Evolutionary conservation across 2,888 invertebrate genomes (phyloP).

Genomic region (Eristalinus sepulchralis): DNA sequence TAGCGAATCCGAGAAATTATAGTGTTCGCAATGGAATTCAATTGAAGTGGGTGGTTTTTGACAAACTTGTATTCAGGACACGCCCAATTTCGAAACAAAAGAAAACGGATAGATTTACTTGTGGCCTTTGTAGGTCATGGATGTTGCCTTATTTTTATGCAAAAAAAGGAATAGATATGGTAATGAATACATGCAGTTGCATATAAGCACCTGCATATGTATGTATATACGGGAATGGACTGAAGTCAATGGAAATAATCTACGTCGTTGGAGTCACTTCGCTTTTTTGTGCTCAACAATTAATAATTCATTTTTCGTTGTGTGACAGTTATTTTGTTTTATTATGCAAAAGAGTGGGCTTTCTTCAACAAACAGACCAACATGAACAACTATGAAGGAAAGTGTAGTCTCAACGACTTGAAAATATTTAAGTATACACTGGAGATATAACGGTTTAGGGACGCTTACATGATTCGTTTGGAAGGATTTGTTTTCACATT

Average conservation of each 20-base stretch:
- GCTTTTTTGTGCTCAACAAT: neutral
- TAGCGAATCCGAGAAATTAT: neutral
- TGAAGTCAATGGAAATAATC: neutral
- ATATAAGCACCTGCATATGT: neutral
- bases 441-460: neutral
- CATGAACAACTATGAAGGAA: neutral
- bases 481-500: neutral
- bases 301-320: neutral
- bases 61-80: constrained; percentile 31
- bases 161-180: neutral
- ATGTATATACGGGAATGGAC: neutral
- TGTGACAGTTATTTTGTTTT: neutral
- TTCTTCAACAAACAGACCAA: too few species aligned
- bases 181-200: neutral
- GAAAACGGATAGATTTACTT: constrained; percentile 38
- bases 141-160: neutral
- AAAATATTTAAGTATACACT: neutral
- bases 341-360: neutral
- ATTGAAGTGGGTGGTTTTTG: neutral
- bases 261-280: neutral
- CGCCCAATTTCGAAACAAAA: constrained; percentile 59
- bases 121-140: constrained; percentile 5
- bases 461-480: neutral
- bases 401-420: neutral
- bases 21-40: neutral